These are phyloP conservation scores for Epicauta chinensis DNA, from an alignment of 1,140 invertebrate species.

Conservation along the genomic window DNA sequence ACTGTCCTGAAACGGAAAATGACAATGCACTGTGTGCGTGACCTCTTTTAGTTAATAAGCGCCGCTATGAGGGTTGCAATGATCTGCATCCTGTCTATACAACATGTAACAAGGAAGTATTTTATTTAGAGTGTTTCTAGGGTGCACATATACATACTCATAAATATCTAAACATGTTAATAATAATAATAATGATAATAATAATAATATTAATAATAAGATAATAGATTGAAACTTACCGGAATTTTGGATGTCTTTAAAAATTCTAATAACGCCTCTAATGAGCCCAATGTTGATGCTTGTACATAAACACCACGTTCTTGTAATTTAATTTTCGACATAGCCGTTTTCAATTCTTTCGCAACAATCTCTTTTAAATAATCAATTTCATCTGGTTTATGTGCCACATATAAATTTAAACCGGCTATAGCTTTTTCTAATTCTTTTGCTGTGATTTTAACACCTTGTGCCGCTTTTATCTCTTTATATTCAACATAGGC, in stretches of 20 bases:
- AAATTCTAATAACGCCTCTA: slow-evolving; percentile 97
- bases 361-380: slow-evolving; percentile 65
- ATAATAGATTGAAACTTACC: slow-evolving; percentile 50
- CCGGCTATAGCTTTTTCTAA: slow-evolving; percentile 96
- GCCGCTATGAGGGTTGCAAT: slow-evolving; percentile 14
- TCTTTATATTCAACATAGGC: slow-evolving; percentile 95
- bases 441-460: slow-evolving; percentile 97
- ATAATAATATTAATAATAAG: background rate
- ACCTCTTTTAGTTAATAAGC: slow-evolving; percentile 17
- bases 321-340: slow-evolving; percentile 87
- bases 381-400: slow-evolving; percentile 91
- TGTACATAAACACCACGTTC: slow-evolving; percentile 97
- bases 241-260: slow-evolving; percentile 93
- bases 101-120: slow-evolving; percentile 14
- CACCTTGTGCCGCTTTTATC: slow-evolving; percentile 92
- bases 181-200: background rate
- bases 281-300: slow-evolving; percentile 94
- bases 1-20: background rate
- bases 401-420: slow-evolving; percentile 80
- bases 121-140: slow-evolving; percentile 9
- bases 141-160: slow-evolving; percentile 1
- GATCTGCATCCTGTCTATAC: slow-evolving; percentile 17
- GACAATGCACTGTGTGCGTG: background rate
- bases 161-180: background rate
- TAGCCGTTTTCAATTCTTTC: slow-evolving; percentile 76